These are phyloP conservation scores for Stenolophus ochropezus DNA, from an alignment of 2,888 invertebrate species.

Conservation along the genomic window DNA sequence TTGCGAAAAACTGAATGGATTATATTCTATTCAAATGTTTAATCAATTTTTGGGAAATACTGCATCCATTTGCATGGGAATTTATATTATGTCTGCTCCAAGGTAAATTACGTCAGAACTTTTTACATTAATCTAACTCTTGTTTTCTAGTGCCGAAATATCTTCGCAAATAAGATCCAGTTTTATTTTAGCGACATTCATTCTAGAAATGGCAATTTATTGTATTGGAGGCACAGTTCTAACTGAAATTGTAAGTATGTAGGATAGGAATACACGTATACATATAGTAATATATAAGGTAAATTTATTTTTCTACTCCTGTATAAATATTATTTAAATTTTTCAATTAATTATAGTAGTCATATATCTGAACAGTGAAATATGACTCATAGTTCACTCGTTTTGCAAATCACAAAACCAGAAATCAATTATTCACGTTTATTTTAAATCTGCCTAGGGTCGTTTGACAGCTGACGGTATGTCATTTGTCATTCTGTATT, in stretches of 20 bases:
- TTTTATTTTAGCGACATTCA: slow-evolving; percentile 14
- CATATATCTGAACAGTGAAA: too few relatives aligned
- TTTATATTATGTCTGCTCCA: neutral
- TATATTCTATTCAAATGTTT: slow-evolving; percentile 39
- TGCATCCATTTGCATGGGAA: slow-evolving; percentile 23
- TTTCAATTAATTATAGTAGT: too few relatives aligned
- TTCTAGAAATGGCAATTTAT: slow-evolving; percentile 35
- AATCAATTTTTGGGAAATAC: slow-evolving; percentile 26
- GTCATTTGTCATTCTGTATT: too few relatives aligned
- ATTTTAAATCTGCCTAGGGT: too few relatives aligned
- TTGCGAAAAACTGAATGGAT: slow-evolving; percentile 7
- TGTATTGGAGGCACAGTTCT: slow-evolving; percentile 30
- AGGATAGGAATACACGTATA: neutral
- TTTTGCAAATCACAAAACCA: too few relatives aligned
- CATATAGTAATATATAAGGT: neutral
- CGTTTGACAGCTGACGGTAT: too few relatives aligned
- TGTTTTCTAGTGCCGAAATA: slow-evolving; percentile 30
- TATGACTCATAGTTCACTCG: too few relatives aligned
- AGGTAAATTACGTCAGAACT: too few relatives aligned
- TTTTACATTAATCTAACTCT: neutral
- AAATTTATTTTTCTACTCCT: too few relatives aligned
- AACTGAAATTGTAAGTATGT: slow-evolving; percentile 37
- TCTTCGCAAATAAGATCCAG: slow-evolving; percentile 14
- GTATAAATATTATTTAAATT: too few relatives aligned
- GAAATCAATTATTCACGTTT: too few relatives aligned